Percentiles rank a stretch among this genome's conserved stretches.
Evolutionary conservation across 2,113 vertebrate genomes (phyloP).

Genomic region (Ameiurus melas): DNA sequence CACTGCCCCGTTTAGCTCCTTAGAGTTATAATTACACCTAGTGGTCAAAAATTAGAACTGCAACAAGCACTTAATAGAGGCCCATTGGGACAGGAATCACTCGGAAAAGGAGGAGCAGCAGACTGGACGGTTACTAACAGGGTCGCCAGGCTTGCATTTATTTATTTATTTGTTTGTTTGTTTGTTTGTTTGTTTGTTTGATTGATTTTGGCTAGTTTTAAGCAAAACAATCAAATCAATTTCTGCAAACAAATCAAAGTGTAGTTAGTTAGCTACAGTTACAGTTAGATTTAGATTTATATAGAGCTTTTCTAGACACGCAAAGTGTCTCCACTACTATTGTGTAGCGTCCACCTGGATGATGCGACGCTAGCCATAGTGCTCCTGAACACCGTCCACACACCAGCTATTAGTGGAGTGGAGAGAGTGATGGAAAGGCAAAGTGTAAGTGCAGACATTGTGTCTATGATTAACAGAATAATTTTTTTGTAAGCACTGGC

Average conservation of each 20-base stretch:
- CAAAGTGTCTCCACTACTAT: too few relatives aligned
- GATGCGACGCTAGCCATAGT: too few relatives aligned
- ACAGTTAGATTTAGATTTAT: too few relatives aligned
- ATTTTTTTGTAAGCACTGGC: not conserved
- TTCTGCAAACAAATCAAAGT: not conserved
- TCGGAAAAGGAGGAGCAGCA: not conserved
- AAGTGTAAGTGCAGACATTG: not conserved
- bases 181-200: too few relatives aligned
- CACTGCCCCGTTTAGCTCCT: not conserved
- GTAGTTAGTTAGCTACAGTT: not conserved
- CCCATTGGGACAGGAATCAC: not conserved
- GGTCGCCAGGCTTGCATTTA: not conserved
- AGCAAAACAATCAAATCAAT: not conserved
- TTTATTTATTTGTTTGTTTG: too few relatives aligned
- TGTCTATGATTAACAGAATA: not conserved
- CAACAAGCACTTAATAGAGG: not conserved
- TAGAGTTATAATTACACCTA: not conserved
- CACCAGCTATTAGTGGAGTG: too few relatives aligned
- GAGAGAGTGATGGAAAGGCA: not conserved
- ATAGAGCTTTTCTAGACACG: too few relatives aligned
- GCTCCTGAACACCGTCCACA: too few relatives aligned
- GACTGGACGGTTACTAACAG: not conserved
- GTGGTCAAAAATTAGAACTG: not conserved
- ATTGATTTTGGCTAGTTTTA: too few relatives aligned
- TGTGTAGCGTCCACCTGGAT: too few relatives aligned